Evolutionary conservation across 2,888 invertebrate genomes (phyloP).

Genomic region (Busseola fusca): DNA sequence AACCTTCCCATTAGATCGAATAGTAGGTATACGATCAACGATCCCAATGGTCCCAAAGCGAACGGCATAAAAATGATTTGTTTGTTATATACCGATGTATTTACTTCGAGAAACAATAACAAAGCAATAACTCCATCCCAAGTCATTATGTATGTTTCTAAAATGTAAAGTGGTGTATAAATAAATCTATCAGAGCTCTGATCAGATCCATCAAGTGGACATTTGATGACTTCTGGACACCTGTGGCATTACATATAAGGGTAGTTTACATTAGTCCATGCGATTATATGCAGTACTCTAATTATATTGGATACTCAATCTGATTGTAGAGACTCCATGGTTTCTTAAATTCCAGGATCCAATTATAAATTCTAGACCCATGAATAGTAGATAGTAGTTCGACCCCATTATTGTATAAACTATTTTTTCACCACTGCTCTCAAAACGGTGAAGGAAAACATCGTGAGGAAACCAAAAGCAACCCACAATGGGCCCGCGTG

Average conservation of each 20-base stretch:
- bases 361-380: background rate
- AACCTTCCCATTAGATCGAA: slow-evolving; percentile 24
- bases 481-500: background rate
- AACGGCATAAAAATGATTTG: slow-evolving; percentile 24
- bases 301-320: slow-evolving; percentile 45
- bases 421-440: background rate
- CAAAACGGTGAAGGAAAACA: background rate
- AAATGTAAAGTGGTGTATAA: slow-evolving; percentile 38
- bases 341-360: slow-evolving; percentile 19
- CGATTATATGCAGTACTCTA: slow-evolving; percentile 48
- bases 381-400: background rate
- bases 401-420: too few relatives aligned
- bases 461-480: background rate
- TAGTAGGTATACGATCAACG: slow-evolving; percentile 39
- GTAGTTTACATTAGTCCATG: slow-evolving; percentile 39
- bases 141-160: slow-evolving; percentile 24
- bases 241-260: slow-evolving; percentile 53
- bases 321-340: slow-evolving; percentile 37
- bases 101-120: slow-evolving; percentile 40
- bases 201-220: slow-evolving; percentile 37
- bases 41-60: slow-evolving; percentile 5
- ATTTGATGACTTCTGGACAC: slow-evolving; percentile 39
- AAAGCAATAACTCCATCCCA: slow-evolving; percentile 36
- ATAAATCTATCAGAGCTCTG: slow-evolving; percentile 48
- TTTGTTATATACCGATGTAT: slow-evolving; percentile 27